Percentiles rank a stretch among this genome's conserved stretches.
These are phyloP conservation scores for Antennarius striatus DNA, from an alignment of 2,113 vertebrate genomes.

Conservation along the genomic window DNA sequence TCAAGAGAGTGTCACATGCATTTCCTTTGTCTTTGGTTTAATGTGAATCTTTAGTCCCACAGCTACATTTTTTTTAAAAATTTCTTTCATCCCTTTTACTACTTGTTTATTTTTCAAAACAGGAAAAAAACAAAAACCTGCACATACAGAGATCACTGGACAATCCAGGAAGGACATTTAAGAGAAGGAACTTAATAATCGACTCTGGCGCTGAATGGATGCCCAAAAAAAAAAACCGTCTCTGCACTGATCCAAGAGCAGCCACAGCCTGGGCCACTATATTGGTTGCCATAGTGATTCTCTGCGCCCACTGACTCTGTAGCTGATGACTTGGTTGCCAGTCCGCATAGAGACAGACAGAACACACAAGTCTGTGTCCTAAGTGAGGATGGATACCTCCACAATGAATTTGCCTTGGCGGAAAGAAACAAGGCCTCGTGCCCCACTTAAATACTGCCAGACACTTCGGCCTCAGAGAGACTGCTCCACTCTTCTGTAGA, in stretches of 20 bases:
- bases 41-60: slow-evolving; percentile 52
- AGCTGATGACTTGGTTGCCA: slow-evolving; percentile 68
- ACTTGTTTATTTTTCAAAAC: slow-evolving; percentile 63
- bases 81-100: slow-evolving; percentile 49
- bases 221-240: slow-evolving; percentile 62
- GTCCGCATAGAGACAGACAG: slow-evolving; percentile 68
- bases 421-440: slow-evolving; percentile 67
- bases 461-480: slow-evolving; percentile 69
- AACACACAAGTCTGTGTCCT: slow-evolving; percentile 74
- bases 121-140: slow-evolving; percentile 10
- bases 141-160: slow-evolving; percentile 39
- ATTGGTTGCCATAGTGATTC: slow-evolving; percentile 72
- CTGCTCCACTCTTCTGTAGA: slow-evolving; percentile 49
- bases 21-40: slow-evolving; percentile 39
- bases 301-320: slow-evolving; percentile 66
- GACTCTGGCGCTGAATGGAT: slow-evolving; percentile 53
- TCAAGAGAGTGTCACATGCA: slow-evolving; percentile 27
- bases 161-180: slow-evolving; percentile 57
- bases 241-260: slow-evolving; percentile 69
- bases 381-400: slow-evolving; percentile 65
- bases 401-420: slow-evolving; percentile 75
- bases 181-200: slow-evolving; percentile 62
- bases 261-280: slow-evolving; percentile 69
- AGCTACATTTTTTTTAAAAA: slow-evolving; percentile 51
- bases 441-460: slow-evolving; percentile 71